These are phyloP conservation scores for Drosophila paranaensis DNA, from an alignment of 2,888 invertebrate species.

Conservation along the genomic window DNA sequence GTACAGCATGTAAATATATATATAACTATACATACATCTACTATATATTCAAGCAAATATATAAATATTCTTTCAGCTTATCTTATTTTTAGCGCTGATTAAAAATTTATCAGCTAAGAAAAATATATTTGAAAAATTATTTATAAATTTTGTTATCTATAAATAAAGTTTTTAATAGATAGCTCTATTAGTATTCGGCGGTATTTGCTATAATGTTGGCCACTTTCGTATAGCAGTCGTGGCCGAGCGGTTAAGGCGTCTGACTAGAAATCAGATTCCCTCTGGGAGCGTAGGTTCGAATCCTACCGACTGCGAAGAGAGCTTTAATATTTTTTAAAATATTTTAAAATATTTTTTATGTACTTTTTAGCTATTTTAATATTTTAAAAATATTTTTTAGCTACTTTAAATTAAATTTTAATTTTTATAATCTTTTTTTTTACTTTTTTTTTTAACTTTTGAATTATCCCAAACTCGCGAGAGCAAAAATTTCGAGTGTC, in stretches of 20 bases:
- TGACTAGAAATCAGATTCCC: conserved; percentile 87
- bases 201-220: not conserved
- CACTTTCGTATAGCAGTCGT: conserved; percentile 42
- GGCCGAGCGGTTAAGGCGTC: conserved; percentile 74
- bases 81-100: conserved; percentile 7
- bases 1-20: conserved; percentile 4
- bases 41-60: not conserved
- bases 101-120: conserved; percentile 18
- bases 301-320: conserved; percentile 91
- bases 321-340: not conserved
- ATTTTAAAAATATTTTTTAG: not conserved
- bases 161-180: not conserved
- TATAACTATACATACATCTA: not conserved
- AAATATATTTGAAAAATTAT: conserved; percentile 18
- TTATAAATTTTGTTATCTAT: conserved; percentile 19
- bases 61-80: not conserved
- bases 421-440: not conserved
- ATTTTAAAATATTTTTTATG: not conserved
- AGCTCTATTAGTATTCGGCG: not conserved
- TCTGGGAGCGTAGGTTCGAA: conserved; percentile 95
- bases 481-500: conserved; percentile 5
- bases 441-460: conserved; percentile 1
- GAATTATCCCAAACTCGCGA: not conserved
- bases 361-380: not conserved
- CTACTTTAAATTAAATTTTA: not conserved